Conservation (phyloP, 2,113 vertebrate species). For the Thunnus maccoyii region DNA sequence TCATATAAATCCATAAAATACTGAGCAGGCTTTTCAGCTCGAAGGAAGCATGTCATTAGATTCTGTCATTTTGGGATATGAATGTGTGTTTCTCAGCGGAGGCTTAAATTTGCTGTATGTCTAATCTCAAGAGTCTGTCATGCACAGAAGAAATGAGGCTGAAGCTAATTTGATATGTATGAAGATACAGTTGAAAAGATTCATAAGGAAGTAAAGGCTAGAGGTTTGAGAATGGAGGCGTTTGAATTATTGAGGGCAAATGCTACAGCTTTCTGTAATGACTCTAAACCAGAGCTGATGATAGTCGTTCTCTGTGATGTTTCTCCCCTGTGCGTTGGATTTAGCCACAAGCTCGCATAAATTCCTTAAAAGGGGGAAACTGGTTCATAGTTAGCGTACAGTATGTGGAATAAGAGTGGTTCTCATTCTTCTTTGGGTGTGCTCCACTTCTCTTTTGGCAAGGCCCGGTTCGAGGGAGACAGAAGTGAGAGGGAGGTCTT, state of each 20-base stretch:
- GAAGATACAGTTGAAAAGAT: conserved; percentile 44
- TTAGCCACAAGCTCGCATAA: conserved; percentile 34
- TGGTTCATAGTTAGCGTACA: conserved; percentile 40
- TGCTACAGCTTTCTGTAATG: conserved; percentile 45
- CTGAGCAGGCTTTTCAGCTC: conserved; percentile 21
- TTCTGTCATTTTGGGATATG: conserved; percentile 23
- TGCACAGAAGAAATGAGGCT: conserved; percentile 36
- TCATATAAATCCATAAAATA: conserved; percentile 39
- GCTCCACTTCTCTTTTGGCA: conserved; percentile 49
- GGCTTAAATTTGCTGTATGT: conserved; percentile 12
- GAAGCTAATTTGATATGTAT: conserved; percentile 58
- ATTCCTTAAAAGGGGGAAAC: conserved; percentile 57
- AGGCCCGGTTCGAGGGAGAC: conserved; percentile 16
- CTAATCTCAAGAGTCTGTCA: conserved; percentile 44
- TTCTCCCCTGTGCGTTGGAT: conserved; percentile 47
- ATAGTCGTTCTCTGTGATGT: conserved; percentile 49
- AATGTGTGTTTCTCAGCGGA: conserved; percentile 24
- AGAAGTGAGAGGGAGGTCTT: conserved; percentile 16
- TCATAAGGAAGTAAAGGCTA: conserved; percentile 1
- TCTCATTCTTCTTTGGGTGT: conserved; percentile 28
- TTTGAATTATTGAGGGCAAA: conserved; percentile 71
- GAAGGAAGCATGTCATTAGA: conserved; percentile 15
- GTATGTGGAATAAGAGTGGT: neutral
- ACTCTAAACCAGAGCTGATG: conserved; percentile 31
- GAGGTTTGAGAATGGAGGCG: conserved; percentile 22